Conservation (phyloP, 2,113 vertebrate species). For the Peucedramus taeniatus region DNA sequence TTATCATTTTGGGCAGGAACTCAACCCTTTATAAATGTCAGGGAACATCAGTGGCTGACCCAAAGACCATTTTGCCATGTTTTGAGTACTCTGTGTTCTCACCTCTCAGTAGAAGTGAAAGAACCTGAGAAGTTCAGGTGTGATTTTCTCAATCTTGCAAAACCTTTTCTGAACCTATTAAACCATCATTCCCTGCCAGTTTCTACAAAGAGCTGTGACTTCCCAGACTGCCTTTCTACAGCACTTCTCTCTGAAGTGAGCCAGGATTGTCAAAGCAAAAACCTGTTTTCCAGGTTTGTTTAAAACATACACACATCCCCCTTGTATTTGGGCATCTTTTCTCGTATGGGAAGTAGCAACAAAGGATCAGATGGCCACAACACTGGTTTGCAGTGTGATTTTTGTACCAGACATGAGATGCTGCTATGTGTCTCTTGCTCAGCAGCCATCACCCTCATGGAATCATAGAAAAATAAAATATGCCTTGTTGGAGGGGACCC, state of each 20-base stretch:
- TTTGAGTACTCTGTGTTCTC: background rate
- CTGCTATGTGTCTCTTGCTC: background rate
- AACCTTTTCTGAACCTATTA: background rate
- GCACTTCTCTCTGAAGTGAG: background rate
- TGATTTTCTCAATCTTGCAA: background rate
- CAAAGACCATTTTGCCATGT: background rate
- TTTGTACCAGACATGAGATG: background rate
- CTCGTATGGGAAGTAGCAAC: background rate
- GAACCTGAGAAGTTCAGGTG: background rate
- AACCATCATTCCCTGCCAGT: background rate
- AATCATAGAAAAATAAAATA: background rate
- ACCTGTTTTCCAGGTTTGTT: background rate
- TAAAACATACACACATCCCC: background rate
- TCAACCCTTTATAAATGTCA: background rate
- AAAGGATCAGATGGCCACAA: background rate
- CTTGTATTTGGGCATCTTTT: background rate
- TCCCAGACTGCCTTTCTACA: background rate
- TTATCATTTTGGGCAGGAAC: background rate
- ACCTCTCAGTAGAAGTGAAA: background rate
- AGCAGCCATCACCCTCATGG: background rate
- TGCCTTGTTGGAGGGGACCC: accelerated
- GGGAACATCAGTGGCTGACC: background rate
- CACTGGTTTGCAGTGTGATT: background rate
- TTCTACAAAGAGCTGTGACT: background rate
- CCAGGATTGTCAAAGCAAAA: background rate